These are phyloP conservation scores for Nyctereutes procyonoides DNA, from an alignment of 2,113 vertebrate species.

Conservation along the genomic window DNA sequence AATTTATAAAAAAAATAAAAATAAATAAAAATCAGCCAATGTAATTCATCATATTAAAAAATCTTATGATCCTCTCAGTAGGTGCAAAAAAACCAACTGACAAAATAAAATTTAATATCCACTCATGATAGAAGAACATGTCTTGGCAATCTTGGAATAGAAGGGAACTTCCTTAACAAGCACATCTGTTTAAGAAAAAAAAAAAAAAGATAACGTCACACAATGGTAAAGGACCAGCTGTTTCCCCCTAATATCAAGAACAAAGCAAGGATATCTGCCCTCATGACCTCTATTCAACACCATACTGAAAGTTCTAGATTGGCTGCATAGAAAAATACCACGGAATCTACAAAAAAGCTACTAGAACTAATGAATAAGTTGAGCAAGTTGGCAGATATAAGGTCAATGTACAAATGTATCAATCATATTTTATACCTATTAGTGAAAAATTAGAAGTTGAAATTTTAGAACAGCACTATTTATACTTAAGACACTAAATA, in stretches of 20 bases:
- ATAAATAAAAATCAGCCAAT: constrained; percentile 28
- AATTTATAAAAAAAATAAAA: too few relatives aligned
- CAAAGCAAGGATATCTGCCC: background rate
- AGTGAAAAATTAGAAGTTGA: background rate
- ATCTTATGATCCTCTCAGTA: background rate
- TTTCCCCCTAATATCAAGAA: background rate
- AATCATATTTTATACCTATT: background rate
- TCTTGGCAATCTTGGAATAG: background rate
- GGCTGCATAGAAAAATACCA: background rate
- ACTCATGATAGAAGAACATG: background rate
- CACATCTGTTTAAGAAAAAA: background rate
- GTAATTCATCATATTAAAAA: background rate
- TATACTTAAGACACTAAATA: background rate
- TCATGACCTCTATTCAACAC: background rate
- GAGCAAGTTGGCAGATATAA: background rate
- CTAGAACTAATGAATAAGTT: background rate
- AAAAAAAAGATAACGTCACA: background rate
- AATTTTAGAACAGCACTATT: background rate
- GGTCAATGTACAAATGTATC: background rate
- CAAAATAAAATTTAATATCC: background rate
- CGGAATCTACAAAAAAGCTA: background rate
- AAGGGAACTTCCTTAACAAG: background rate
- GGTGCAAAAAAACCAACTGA: background rate
- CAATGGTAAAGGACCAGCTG: background rate
- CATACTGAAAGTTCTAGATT: background rate